Conservation (phyloP, 2,113 vertebrate species). For the Eolophus roseicapilla region DNA sequence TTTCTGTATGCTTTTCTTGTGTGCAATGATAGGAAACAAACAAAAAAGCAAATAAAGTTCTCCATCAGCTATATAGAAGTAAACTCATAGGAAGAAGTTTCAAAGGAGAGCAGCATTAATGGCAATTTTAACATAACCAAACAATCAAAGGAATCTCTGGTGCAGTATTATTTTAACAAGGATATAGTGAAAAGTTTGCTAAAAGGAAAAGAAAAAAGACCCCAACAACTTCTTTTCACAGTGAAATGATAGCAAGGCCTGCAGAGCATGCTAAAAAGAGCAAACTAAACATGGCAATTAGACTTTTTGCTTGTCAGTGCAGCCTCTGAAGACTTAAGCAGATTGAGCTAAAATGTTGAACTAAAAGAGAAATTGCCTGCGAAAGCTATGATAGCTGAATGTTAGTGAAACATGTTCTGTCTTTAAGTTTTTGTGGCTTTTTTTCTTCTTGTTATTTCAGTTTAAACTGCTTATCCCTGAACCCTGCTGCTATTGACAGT, state of each 20-base stretch:
- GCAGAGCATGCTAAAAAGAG: conserved; percentile 47
- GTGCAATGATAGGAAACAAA: conserved; percentile 2
- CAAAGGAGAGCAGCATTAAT: conserved; percentile 28
- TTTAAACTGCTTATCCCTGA: neutral
- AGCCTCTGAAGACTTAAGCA: conserved; percentile 39
- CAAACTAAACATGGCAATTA: conserved; percentile 59
- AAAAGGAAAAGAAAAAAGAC: neutral
- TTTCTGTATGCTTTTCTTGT: conserved; percentile 1
- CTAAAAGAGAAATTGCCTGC: neutral
- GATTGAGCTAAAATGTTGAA: neutral
- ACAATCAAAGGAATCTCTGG: conserved; percentile 31
- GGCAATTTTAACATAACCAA: conserved; percentile 31
- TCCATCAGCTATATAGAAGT: neutral
- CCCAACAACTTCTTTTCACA: conserved; percentile 6
- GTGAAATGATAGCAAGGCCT: conserved; percentile 46
- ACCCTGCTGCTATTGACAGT: neutral
- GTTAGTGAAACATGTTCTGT: neutral
- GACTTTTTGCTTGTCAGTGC: conserved; percentile 39
- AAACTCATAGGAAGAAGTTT: conserved; percentile 8
- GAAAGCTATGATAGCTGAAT: neutral
- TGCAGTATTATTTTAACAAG: conserved; percentile 11
- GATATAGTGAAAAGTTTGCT: neutral
- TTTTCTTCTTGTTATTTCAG: neutral
- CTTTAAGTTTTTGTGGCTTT: neutral
- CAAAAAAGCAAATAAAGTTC: neutral